phyloP scores from a whole-genome alignment of 1,140 invertebrate species.

The Tetramorium simillimum region DNA sequence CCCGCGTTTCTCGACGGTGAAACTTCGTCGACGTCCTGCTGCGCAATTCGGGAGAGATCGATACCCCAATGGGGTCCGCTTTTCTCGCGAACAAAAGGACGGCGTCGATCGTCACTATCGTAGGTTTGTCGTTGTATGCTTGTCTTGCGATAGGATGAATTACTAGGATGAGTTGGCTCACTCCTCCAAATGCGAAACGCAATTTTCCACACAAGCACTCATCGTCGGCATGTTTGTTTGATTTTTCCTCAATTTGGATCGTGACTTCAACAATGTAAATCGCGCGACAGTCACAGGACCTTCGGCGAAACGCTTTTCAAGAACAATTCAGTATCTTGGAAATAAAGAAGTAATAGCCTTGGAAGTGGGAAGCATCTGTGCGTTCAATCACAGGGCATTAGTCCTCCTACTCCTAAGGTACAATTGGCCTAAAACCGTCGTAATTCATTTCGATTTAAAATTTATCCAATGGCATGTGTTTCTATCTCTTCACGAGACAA shows the following conservation, averaged over 20 bases:
- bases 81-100: background rate
- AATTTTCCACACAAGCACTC: conserved; percentile 35
- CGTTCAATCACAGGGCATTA: background rate
- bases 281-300: background rate
- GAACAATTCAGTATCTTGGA: conserved; percentile 28
- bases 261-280: conserved; percentile 1
- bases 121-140: background rate
- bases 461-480: background rate
- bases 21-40: conserved; percentile 31
- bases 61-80: conserved; percentile 10
- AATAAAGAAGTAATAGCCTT: background rate
- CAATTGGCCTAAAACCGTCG: background rate
- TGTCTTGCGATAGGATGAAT: background rate
- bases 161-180: background rate
- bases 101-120: background rate
- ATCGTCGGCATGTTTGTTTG: background rate
- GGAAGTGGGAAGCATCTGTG: background rate
- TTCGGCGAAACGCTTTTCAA: background rate
- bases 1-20: conserved; percentile 9
- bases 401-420: conserved; percentile 3
- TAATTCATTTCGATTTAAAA: background rate
- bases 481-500: background rate
- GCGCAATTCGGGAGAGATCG: conserved; percentile 34
- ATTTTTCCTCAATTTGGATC: background rate
- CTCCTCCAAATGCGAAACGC: conserved; percentile 13